Percentiles rank a stretch among this genome's conserved stretches.
phyloP scores from a whole-genome alignment of 2,888 invertebrate species.

The Eristalinus aeneus region DNA sequence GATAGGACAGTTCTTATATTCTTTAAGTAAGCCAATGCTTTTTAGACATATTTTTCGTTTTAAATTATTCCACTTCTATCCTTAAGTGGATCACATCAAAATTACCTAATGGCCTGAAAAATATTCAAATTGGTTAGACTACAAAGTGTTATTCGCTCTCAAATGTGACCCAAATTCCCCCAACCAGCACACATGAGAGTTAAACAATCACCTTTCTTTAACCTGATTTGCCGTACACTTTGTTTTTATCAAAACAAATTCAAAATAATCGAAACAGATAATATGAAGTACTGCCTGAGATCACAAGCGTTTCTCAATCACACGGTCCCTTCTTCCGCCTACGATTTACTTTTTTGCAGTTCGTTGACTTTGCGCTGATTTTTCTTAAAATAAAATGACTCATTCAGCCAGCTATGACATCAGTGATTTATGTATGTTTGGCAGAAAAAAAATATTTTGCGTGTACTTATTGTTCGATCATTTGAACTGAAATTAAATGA shows the following conservation, averaged over 20 bases:
- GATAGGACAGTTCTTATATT: no score
- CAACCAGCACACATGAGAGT: not conserved
- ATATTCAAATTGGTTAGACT: not conserved
- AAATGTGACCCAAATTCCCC: not conserved
- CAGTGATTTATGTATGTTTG: conserved; percentile 40
- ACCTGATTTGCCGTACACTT: not conserved
- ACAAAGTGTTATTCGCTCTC: not conserved
- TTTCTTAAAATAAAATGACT: conserved; percentile 20
- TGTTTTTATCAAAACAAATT: not conserved
- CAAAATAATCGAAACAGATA: not conserved
- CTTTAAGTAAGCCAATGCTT: no score
- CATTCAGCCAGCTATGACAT: conserved; percentile 13
- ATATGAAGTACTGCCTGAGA: not conserved
- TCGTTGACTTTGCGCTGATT: conserved; percentile 21
- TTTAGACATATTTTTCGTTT: no score
- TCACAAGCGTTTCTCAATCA: conserved; percentile 3
- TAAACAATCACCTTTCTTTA: not conserved
- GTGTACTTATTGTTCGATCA: not conserved
- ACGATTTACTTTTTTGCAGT: not conserved
- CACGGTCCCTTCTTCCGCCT: not conserved
- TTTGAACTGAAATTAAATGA: conserved; percentile 7
- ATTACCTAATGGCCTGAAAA: not conserved
- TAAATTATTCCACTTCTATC: not conserved
- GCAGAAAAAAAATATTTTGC: conserved; percentile 4
- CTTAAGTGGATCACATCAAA: not conserved